Percentiles rank a stretch among this genome's conserved stretches.
phyloP scores from a whole-genome alignment of 2,888 invertebrate species.

The Pseudococcus viburni region DNA sequence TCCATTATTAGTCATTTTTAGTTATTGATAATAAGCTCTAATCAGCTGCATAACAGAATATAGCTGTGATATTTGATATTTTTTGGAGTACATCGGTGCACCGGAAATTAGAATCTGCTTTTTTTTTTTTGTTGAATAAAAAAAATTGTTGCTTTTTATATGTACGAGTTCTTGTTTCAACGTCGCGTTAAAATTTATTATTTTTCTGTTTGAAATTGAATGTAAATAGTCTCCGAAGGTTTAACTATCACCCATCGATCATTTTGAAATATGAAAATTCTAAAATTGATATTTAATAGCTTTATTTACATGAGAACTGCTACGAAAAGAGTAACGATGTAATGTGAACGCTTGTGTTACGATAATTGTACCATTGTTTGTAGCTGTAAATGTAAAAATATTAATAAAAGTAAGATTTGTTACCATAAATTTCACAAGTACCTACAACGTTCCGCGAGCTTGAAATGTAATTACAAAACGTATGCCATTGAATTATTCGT shows the following conservation, averaged over 20 bases:
- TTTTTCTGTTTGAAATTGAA: neutral
- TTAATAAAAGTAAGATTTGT: slow-evolving; percentile 51
- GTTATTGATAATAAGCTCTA: slow-evolving; percentile 24
- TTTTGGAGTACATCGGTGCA: slow-evolving; percentile 23
- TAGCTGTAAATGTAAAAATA: slow-evolving; percentile 41
- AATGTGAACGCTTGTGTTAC: slow-evolving; percentile 1
- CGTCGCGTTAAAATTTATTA: neutral
- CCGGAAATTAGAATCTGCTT: neutral
- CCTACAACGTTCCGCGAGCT: slow-evolving; percentile 40
- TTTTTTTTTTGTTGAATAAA: neutral
- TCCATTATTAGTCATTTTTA: slow-evolving; percentile 36
- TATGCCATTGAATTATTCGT: slow-evolving; percentile 48
- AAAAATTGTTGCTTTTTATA: slow-evolving; percentile 11
- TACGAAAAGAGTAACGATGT: neutral
- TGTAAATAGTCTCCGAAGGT: neutral
- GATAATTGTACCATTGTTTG: slow-evolving; percentile 47
- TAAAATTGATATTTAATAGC: neutral
- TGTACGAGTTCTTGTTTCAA: neutral
- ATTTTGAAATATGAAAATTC: neutral
- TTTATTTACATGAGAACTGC: neutral
- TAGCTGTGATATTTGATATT: slow-evolving; percentile 41
- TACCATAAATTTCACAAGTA: slow-evolving; percentile 48
- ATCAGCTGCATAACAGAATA: neutral
- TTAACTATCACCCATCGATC: neutral
- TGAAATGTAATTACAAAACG: slow-evolving; percentile 34